Evolutionary conservation across 64 coral and sea anemone species (phyloP).

Genomic region (Acropora yongei): DNA sequence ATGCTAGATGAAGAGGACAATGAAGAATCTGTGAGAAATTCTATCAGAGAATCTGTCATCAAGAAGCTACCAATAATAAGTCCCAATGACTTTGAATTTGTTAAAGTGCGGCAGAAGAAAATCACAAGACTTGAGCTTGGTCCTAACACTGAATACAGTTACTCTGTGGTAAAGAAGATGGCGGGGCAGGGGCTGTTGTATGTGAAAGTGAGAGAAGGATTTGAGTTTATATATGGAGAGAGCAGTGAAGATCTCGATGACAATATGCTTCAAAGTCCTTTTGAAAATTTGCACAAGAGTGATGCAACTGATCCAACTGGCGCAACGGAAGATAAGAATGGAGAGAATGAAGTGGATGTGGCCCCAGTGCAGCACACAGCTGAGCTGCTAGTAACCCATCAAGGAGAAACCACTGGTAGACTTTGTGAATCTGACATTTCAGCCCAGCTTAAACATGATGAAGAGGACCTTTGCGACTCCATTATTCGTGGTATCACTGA

Average conservation of each 20-base stretch:
- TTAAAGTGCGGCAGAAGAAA: slow-evolving; percentile 76
- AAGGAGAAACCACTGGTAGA: neutral
- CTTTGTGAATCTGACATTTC: slow-evolving; percentile 11
- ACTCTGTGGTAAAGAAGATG: slow-evolving; percentile 83
- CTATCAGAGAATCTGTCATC: slow-evolving; percentile 56
- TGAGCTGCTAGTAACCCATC: slow-evolving; percentile 9
- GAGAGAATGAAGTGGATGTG: neutral
- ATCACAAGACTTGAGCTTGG: slow-evolving; percentile 62
- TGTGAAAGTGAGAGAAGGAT: slow-evolving; percentile 80
- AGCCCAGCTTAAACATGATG: slow-evolving; percentile 2
- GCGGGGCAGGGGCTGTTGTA: slow-evolving; percentile 78
- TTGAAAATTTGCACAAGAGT: neutral
- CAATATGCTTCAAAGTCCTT: slow-evolving; percentile 18
- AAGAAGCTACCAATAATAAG: slow-evolving; percentile 60
- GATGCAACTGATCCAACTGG: neutral
- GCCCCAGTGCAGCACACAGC: neutral
- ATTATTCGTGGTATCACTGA: neutral
- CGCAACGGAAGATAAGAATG: neutral
- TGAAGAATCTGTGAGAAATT: slow-evolving; percentile 66
- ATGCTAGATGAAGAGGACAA: slow-evolving; percentile 60
- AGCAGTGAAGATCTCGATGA: slow-evolving; percentile 21
- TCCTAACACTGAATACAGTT: slow-evolving; percentile 60
- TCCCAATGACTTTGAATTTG: slow-evolving; percentile 68
- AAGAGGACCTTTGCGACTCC: slow-evolving; percentile 1
- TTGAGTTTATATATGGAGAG: slow-evolving; percentile 65